These are phyloP conservation scores for Sebastes vulpes DNA, from an alignment of 2,797 vertebrate genomes.

Conservation along the genomic window DNA sequence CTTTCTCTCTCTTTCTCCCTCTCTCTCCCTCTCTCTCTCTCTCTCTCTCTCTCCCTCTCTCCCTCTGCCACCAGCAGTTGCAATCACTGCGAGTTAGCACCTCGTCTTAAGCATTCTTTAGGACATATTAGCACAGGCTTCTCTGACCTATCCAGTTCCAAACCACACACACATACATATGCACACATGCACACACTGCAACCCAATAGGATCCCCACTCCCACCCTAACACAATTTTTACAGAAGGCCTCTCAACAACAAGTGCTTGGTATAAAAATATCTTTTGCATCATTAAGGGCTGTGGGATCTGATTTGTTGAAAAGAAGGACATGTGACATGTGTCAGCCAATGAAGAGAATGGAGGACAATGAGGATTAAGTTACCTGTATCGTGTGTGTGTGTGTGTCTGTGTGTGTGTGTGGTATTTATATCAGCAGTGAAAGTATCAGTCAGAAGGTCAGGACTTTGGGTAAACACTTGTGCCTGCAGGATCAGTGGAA, in stretches of 20 bases:
- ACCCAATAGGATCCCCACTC: conserved; percentile 63
- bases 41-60: not conserved
- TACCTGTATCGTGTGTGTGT: conserved; percentile 80
- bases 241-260: conserved; percentile 79
- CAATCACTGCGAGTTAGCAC: conserved; percentile 85
- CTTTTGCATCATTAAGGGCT: conserved; percentile 48
- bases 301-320: conserved; percentile 68
- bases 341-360: conserved; percentile 76
- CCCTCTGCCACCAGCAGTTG: conserved; percentile 71
- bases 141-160: conserved; percentile 81
- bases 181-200: conserved; percentile 40
- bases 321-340: conserved; percentile 74
- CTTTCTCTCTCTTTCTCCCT: not conserved
- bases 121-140: conserved; percentile 82
- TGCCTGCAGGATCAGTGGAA: conserved; percentile 57
- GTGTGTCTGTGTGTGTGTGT: conserved; percentile 66
- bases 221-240: conserved; percentile 69
- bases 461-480: conserved; percentile 79
- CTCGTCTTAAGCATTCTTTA: conserved; percentile 85
- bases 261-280: conserved; percentile 83
- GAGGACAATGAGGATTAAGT: conserved; percentile 78
- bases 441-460: conserved; percentile 87
- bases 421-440: conserved; percentile 88
- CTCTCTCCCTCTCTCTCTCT: conserved; percentile 1
- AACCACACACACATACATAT: conserved; percentile 45